Conservation (phyloP, 2,113 vertebrate species). For the Psammodynastes pulverulentus region DNA sequence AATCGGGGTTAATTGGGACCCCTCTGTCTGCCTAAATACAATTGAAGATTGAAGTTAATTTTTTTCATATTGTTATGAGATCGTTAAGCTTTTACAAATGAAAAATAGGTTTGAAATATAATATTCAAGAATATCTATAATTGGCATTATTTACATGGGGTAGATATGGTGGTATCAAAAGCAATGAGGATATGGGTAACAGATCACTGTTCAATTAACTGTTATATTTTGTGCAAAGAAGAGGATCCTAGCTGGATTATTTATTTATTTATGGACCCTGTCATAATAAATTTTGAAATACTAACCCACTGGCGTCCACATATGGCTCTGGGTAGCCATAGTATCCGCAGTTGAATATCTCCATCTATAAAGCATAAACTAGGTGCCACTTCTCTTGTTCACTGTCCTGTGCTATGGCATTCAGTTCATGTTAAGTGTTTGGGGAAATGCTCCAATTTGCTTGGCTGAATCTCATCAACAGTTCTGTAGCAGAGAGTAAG, state of each 20-base stretch:
- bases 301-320: background rate
- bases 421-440: background rate
- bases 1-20: background rate
- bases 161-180: background rate
- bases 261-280: background rate
- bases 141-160: background rate
- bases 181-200: background rate
- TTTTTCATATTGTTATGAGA: background rate
- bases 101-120: background rate
- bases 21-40: background rate
- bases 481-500: constrained; percentile 5
- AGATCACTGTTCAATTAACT: background rate
- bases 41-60: background rate
- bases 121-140: background rate
- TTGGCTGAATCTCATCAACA: background rate
- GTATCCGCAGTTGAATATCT: background rate
- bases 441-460: background rate
- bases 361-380: background rate
- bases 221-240: background rate
- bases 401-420: background rate
- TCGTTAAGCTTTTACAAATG: background rate
- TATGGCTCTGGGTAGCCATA: background rate
- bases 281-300: background rate
- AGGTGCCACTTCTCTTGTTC: background rate
- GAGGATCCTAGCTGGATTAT: background rate